phyloP scores from a whole-genome alignment of 2,797 vertebrate species.

The Notolepis coatsorum region DNA sequence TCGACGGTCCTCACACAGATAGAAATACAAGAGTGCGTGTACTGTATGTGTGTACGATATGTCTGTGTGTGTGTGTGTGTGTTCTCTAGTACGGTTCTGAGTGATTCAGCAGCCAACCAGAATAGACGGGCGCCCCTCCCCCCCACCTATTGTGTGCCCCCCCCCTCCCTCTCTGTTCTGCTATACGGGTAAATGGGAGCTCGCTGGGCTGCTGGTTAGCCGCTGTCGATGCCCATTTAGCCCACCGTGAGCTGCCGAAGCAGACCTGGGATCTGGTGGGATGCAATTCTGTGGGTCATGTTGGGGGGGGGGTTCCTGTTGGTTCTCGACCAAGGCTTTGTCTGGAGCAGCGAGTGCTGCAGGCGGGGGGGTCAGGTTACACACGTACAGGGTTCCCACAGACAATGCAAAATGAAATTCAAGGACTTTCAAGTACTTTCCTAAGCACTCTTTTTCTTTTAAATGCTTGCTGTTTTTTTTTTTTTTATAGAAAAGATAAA shows the following conservation, averaged over 20 bases:
- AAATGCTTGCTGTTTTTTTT: too few species aligned
- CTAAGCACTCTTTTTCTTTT: too few species aligned
- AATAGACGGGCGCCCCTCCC: conserved; percentile 65
- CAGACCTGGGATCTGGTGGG: conserved; percentile 28
- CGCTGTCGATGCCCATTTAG: conserved; percentile 62
- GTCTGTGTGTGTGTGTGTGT: conserved; percentile 13
- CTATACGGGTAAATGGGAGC: conserved; percentile 34
- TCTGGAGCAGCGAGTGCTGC: conserved; percentile 22
- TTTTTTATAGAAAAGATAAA: too few species aligned
- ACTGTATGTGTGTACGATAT: too few species aligned
- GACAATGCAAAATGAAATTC: too few species aligned
- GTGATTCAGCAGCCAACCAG: conserved; percentile 76
- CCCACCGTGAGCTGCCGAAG: conserved; percentile 20
- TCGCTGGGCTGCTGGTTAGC: conserved; percentile 49
- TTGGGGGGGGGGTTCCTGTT: conserved; percentile 34
- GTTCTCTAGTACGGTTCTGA: conserved; percentile 71
- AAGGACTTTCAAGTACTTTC: too few species aligned
- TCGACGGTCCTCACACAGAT: too few species aligned
- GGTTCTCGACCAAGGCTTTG: conserved; percentile 23
- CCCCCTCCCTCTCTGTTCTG: background rate
- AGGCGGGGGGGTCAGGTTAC: conserved; percentile 26
- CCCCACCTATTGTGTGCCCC: background rate
- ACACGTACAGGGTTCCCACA: too few species aligned
- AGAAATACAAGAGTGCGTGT: too few species aligned
- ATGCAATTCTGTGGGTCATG: conserved; percentile 50